Evolutionary conservation across 2,113 vertebrate genomes (phyloP).

Genomic region (Calonectris borealis): DNA sequence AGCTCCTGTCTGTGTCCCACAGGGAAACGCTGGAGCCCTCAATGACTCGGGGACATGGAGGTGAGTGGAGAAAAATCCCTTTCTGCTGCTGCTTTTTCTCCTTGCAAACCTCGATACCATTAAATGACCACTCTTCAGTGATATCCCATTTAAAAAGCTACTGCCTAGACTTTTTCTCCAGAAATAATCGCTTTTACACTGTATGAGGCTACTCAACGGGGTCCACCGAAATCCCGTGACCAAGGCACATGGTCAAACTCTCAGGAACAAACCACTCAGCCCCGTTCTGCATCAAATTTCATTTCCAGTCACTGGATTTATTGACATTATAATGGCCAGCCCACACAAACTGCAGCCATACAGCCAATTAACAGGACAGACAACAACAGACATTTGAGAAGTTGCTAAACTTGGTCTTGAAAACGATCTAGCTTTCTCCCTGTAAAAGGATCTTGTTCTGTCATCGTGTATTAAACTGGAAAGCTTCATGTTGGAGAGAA

Average conservation of each 20-base stretch:
- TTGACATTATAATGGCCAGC: slow-evolving; percentile 52
- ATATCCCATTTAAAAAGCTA: neutral
- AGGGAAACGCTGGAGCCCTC: neutral
- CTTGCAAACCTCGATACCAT: neutral
- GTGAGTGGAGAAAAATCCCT: neutral
- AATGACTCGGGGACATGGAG: accelerated
- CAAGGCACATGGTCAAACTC: neutral
- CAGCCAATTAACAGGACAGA: slow-evolving; percentile 52
- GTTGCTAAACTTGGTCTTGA: slow-evolving; percentile 51
- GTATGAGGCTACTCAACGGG: accelerated
- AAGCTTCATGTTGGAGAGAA: neutral
- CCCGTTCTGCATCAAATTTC: slow-evolving; percentile 24
- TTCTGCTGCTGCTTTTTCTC: neutral
- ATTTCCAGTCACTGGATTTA: slow-evolving; percentile 38
- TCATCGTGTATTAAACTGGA: slow-evolving; percentile 36
- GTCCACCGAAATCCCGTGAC: neutral
- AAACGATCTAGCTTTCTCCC: neutral
- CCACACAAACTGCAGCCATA: slow-evolving; percentile 55
- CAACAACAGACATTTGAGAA: slow-evolving; percentile 60
- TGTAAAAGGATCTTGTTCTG: slow-evolving; percentile 58
- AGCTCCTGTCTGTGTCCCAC: neutral
- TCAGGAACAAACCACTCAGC: neutral
- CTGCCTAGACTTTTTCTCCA: neutral
- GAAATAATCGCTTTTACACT: neutral
- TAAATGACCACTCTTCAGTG: neutral